Evolutionary conservation across 1,140 invertebrate genomes (phyloP).

Genomic region (Schmidtea mediterranea): DNA sequence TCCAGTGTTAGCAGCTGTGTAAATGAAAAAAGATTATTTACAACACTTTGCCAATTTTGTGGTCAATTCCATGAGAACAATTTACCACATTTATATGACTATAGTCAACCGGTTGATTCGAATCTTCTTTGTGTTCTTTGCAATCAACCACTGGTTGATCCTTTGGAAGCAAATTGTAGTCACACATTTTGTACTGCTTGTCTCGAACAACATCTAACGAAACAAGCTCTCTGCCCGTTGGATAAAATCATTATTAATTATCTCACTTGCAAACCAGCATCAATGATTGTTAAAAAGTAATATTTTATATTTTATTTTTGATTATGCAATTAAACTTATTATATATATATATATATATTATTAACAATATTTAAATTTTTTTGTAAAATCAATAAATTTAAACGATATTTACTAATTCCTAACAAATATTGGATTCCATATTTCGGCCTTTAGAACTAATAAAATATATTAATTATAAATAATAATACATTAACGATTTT

Average conservation of each 20-base stretch:
- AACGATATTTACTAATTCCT: too few relatives aligned
- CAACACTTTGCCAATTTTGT: background rate
- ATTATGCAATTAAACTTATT: too few relatives aligned
- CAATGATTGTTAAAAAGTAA: constrained; percentile 23
- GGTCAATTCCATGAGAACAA: background rate
- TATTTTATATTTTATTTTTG: too few relatives aligned
- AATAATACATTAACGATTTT: too few relatives aligned
- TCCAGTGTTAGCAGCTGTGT: too few relatives aligned
- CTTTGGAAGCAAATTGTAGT: constrained; percentile 29
- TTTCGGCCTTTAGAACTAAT: too few relatives aligned
- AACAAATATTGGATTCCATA: too few relatives aligned
- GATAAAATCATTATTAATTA: constrained; percentile 17
- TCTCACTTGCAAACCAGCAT: constrained; percentile 20
- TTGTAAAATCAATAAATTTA: too few relatives aligned
- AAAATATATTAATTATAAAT: too few relatives aligned
- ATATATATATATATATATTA: too few relatives aligned
- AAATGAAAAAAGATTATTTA: too few relatives aligned
- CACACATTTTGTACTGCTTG: constrained; percentile 30
- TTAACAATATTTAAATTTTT: too few relatives aligned
- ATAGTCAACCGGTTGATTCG: background rate
- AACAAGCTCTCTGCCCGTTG: constrained; percentile 23
- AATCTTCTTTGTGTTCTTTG: constrained; percentile 16
- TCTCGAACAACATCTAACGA: constrained; percentile 23
- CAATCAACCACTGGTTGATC: constrained; percentile 25
- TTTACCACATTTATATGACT: background rate